Evolutionary conservation across 1,140 invertebrate genomes (phyloP).

Genomic region (Sarcophaga peregrina): DNA sequence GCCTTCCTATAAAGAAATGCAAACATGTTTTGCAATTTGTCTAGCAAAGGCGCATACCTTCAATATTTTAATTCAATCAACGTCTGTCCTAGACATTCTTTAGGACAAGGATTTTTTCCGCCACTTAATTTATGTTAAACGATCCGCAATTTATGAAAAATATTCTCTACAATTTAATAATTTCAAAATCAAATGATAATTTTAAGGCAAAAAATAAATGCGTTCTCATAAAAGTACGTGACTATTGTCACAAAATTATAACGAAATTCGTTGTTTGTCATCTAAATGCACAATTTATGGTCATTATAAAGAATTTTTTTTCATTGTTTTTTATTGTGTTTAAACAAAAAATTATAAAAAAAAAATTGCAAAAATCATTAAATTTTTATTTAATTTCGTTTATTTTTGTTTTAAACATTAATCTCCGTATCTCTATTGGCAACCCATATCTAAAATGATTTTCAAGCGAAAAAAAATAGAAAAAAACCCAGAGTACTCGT

Average conservation of each 20-base stretch:
- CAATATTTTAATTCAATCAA: no score
- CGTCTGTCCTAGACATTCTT: no score
- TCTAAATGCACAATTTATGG: background rate
- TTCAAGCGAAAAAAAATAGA: background rate
- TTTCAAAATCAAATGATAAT: no score
- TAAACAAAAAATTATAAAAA: background rate
- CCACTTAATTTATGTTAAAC: no score
- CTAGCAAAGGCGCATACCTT: no score
- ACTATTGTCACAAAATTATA: background rate
- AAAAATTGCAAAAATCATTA: conserved; percentile 6
- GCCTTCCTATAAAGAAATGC: no score
- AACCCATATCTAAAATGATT: conserved; percentile 17
- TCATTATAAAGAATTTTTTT: background rate
- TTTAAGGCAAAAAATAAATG: no score
- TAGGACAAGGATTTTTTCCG: no score
- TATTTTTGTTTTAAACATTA: background rate
- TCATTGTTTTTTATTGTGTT: no score
- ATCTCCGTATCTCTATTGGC: background rate
- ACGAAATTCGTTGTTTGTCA: background rate
- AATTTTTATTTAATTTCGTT: background rate
- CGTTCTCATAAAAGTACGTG: background rate
- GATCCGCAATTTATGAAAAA: no score
- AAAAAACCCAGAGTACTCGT: background rate
- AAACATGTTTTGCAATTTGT: no score
- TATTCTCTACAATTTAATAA: no score